Base-by-base conservation (phyloP, 2,113 vertebrate genomes). In the Mola mola region DNA sequence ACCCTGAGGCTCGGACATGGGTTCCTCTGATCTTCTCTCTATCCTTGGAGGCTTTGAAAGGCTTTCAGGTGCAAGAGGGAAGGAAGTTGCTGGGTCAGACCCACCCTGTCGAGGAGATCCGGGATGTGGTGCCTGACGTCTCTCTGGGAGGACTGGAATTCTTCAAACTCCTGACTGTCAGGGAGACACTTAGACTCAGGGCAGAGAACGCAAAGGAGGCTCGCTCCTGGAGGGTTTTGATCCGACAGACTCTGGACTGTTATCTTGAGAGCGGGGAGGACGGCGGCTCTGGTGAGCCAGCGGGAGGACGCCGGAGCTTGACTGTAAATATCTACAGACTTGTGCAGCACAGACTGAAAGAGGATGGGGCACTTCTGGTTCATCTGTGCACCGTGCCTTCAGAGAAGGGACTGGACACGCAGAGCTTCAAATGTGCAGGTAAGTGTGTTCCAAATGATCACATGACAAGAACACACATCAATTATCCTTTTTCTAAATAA, bases 391-490 rank as follows among this genome's bases (percentile, higher is more conserved):
- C 86, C 8, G 94, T 98, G 61, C 94, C 96, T 3, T 72, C 52
- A 0, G 95, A 98, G 88, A 97, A 92, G 51, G 97, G 97, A 1
- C 82, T 99, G 48, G 96, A 98, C 61, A 65, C 89, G 0, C 97
- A 99, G 90, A 93, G 90, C 89, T 98, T 95, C 87, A 97, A 93
- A 87, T 99, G 97, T 55, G 95, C 97, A 94, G 96, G 97, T 52
- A 0, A n/a, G 22, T 2, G 1, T 19, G 2, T 8, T 33, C 31
- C 7, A 8, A 33, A 33, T 33, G 1, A 33, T 13, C 11, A n/a
- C n/a, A n/a, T n/a, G n/a, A n/a, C n/a, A n/a, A n/a, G n/a, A n/a
- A n/a, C n/a, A n/a, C n/a, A n/a, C n/a, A n/a, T n/a, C n/a, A n/a
- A n/a, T n/a, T n/a, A n/a, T n/a, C n/a, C n/a, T n/a, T n/a, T n/a